These are phyloP conservation scores for Heliocidaris tuberculata DNA, from an alignment of 35 echinoderm and acorn worm genomes.

Conservation along the genomic window DNA sequence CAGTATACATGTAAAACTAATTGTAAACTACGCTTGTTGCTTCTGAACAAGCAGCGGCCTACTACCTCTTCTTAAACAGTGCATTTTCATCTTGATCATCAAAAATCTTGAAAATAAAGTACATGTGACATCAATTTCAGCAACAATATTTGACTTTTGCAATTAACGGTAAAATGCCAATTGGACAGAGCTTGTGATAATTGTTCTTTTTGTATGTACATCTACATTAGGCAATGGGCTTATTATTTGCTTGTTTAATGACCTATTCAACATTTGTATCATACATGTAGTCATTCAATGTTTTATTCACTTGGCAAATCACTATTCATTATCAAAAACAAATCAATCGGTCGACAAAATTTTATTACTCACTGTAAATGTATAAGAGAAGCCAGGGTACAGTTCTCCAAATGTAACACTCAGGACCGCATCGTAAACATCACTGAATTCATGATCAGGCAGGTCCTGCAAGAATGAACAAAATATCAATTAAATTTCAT, in stretches of 20 bases:
- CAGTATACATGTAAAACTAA: too few relatives aligned
- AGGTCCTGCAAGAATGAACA: neutral
- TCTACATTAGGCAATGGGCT: neutral
- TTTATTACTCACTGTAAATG: conserved; percentile 23
- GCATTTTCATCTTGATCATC: neutral
- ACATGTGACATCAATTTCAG: too few relatives aligned
- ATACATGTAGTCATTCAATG: neutral
- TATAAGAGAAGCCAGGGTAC: conserved; percentile 21
- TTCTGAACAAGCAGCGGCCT: neutral
- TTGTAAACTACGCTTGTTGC: neutral
- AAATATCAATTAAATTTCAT: neutral
- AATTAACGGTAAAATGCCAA: too few relatives aligned
- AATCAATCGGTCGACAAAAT: neutral
- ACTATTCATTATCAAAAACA: neutral
- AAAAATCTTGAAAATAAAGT: neutral
- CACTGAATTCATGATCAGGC: neutral
- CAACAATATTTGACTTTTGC: too few relatives aligned
- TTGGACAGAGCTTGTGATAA: neutral
- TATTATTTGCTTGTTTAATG: neutral
- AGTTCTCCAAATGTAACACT: neutral
- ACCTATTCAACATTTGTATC: neutral
- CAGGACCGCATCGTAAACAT: neutral
- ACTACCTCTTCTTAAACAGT: neutral
- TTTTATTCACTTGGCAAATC: neutral
- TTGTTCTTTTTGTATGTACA: neutral